Evolutionary conservation across 1,140 invertebrate genomes (phyloP).

Genomic region (Zelostemma sp.): DNA sequence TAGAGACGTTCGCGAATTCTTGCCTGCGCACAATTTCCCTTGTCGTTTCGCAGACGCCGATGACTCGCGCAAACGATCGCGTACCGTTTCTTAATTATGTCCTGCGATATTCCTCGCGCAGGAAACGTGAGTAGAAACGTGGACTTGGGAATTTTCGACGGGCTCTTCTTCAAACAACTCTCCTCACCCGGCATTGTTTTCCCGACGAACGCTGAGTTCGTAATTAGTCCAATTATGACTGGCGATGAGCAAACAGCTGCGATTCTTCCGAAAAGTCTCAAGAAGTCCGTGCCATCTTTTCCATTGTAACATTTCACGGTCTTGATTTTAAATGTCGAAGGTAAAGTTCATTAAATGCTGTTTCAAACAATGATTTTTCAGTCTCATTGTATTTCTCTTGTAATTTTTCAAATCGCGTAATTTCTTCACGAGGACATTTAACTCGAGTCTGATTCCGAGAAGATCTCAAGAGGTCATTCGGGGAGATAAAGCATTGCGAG

Average conservation of each 20-base stretch:
- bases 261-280: slow-evolving; percentile 12
- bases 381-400: no score
- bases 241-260: slow-evolving; percentile 25
- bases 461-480: no score
- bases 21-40: no score
- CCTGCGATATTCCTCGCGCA: not conserved
- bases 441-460: no score
- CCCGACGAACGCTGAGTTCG: slow-evolving; percentile 4
- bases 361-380: no score
- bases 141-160: not conserved
- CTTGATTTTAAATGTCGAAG: no score
- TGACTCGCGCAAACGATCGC: slow-evolving; percentile 35
- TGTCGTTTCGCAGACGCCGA: slow-evolving; percentile 17
- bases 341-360: no score
- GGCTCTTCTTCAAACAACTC: slow-evolving; percentile 17
- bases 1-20: not conserved
- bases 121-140: slow-evolving; percentile 22
- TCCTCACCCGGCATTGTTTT: slow-evolving; percentile 6
- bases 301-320: slow-evolving; percentile 17
- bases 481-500: no score
- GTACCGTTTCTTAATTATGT: slow-evolving; percentile 25
- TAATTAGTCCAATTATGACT: slow-evolving; percentile 42
- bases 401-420: no score
- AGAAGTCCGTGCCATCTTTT: not conserved
- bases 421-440: no score